These are phyloP conservation scores for Nothoprocta pentlandii DNA, from an alignment of 2,113 vertebrate genomes.

Conservation along the genomic window DNA sequence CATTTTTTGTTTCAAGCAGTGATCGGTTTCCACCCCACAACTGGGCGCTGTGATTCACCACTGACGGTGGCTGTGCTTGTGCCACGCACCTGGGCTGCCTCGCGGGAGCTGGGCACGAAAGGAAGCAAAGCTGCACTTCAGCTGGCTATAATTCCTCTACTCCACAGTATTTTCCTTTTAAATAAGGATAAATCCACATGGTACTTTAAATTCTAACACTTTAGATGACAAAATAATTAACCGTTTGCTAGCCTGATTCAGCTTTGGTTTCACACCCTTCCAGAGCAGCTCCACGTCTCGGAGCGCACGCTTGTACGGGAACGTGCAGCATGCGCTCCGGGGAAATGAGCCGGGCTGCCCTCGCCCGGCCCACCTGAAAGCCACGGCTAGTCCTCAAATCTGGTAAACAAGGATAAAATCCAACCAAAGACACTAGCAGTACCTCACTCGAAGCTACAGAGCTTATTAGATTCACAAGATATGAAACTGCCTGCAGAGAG, in stretches of 20 bases:
- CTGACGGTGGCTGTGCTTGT: not conserved
- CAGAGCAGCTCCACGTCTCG: not conserved
- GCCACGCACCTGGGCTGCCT: not conserved
- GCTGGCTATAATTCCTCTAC: not conserved
- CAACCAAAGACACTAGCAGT: not conserved
- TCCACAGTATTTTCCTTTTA: not conserved
- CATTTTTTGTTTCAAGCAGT: not conserved
- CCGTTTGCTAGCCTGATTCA: not conserved
- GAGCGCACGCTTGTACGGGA: not conserved
- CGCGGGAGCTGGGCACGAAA: not conserved
- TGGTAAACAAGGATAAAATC: not conserved
- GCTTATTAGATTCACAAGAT: not conserved
- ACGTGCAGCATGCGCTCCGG: not conserved
- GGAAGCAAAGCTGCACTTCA: not conserved
- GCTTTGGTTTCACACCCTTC: constrained; percentile 1
- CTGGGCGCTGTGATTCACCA: not conserved
- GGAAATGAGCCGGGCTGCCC: not conserved
- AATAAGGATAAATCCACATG: not conserved
- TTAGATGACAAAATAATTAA: not conserved
- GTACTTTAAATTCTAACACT: not conserved
- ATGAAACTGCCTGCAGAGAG: not conserved
- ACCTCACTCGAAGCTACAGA: not conserved
- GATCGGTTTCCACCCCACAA: not conserved
- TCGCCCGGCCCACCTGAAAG: not conserved
- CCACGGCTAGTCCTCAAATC: not conserved